Evolutionary conservation across 2,113 vertebrate genomes (phyloP), one percentile per base, ranked within the genome.

Genomic region (Pica pica): DNA sequence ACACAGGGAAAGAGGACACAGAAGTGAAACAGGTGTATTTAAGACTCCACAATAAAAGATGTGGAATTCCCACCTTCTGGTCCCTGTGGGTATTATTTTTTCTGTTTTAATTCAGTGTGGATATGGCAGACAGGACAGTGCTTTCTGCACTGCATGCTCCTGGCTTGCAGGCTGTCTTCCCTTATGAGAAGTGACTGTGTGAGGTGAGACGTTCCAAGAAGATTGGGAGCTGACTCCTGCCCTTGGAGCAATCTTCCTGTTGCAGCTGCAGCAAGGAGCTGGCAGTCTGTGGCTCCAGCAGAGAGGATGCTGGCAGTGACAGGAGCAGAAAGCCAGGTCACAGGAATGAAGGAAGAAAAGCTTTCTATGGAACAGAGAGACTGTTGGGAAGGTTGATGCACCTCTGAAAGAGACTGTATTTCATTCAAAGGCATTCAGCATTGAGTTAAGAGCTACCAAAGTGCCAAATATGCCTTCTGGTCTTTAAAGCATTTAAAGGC

Each of bases 41-140:
- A 81, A 77, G 35, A 52, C 9, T 44, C 16, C 27, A 9, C 27
- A 52, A 23, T 23, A 46, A 26, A 68, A 42, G 30, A 74, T 1
- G 5, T 35, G 23, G 55, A 70, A 82, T 65, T 70, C 19, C 16
- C n/a, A 60, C 31, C 13, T 67, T 50, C 47, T 63, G 19, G 31
- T n/a, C 17, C 46, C 70, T 44, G 22, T 10, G 7, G 7, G 8
- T 18, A 28, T 12, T 31, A 19, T 1, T 10, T 8, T 44, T 87
- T 88, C 20, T 75, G 16, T 49, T 88, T 56, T 7, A 17, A 4
- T 74, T 57, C n/a, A 20, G 14, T 3, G 4, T 65, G 3, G 6
- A 6, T 49, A 11, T 9, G 61, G 31, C 65, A 57, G 46, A 39
- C 0, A 8, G 50, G 42, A 52, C 0, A 2, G 24, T 1, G 1